Base-by-base conservation (phyloP, 1,140 invertebrate species). In the Brachionus rubens region DNA sequence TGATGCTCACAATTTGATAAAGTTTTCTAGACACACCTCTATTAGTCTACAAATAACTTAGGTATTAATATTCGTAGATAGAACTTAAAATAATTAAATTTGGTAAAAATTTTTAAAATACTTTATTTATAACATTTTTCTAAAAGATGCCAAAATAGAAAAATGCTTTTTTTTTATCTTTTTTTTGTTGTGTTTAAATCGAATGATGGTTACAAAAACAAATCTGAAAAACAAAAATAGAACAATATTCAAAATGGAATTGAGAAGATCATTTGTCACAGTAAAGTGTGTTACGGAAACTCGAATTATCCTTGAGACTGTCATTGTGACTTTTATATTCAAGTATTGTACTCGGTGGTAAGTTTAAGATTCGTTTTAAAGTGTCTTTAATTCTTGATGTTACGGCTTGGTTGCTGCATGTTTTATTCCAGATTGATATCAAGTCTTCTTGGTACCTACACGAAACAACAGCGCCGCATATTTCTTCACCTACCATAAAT, bases 401-500 rank as follows among this genome's bases (percentile, higher is more conserved):
- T 72, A 91, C 92, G 76, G 87, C 88, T 81, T 89, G 87, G 87
- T 98, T 93, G 79, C 90, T 89, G 10, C 94, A 92, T 79, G 91
- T 96, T 82, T 91, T 90, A 86, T 98, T 98, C 96, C 96, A 99
- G 79, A 99, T 89, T 79, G 94, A 96, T 80, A 99, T 90, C 82
- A 96, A 92, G 83, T 98, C 96, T 86, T 98, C 96, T 90, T 96
- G 86, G n/a, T 91, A 94, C 80, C 93, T 88, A 80, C 96, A 90
- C 54, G 94, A 97, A 78, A 98, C 90, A 62, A 98, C 96, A 77
- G 94, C 92, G 2, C 96, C 96, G 87, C 96, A 99, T 78, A 99
- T 95, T 87, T 99, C 96, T 79, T 96, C 91, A 7, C 95, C 95
- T 5, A 98, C 95, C 89, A 96, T 92, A 88, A 99, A 99, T 87